Evolutionary conservation across 2,113 vertebrate genomes (phyloP).

Genomic region (Aegithalos caudatus): DNA sequence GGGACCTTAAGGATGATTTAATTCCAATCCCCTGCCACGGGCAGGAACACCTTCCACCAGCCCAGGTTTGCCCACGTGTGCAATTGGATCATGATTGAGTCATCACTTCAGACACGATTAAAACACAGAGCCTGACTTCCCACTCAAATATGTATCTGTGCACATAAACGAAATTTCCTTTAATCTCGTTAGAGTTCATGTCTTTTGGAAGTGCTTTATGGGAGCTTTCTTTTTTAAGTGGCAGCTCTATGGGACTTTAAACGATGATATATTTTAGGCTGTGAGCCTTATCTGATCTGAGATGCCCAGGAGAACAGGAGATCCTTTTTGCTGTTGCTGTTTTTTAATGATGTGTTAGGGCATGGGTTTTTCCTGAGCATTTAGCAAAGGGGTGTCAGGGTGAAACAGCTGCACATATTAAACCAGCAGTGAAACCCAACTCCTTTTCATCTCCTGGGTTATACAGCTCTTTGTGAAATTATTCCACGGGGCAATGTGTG

Average conservation of each 20-base stretch:
- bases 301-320: not conserved
- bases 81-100: not conserved
- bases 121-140: constrained; percentile 10
- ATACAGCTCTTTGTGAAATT: constrained; percentile 50
- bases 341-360: constrained; percentile 34
- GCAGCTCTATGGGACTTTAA: not conserved
- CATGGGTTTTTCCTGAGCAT: constrained; percentile 46
- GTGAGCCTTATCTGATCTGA: not conserved
- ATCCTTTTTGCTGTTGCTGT: not conserved
- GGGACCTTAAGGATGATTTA: not conserved
- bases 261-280: not conserved
- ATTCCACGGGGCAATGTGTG: constrained; percentile 30
- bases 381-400: constrained; percentile 59
- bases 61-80: fast-evolving
- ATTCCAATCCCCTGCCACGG: not conserved
- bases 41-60: not conserved
- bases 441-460: constrained; percentile 66
- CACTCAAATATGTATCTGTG: not conserved
- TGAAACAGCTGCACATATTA: constrained; percentile 59
- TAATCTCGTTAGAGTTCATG: not conserved
- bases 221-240: not conserved
- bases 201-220: not conserved
- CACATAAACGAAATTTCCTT: not conserved
- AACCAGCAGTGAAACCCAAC: constrained; percentile 32
- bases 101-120: constrained; percentile 22